Base-by-base conservation (phyloP, 1,140 invertebrate genomes). In the Vanessa tameamea region DNA sequence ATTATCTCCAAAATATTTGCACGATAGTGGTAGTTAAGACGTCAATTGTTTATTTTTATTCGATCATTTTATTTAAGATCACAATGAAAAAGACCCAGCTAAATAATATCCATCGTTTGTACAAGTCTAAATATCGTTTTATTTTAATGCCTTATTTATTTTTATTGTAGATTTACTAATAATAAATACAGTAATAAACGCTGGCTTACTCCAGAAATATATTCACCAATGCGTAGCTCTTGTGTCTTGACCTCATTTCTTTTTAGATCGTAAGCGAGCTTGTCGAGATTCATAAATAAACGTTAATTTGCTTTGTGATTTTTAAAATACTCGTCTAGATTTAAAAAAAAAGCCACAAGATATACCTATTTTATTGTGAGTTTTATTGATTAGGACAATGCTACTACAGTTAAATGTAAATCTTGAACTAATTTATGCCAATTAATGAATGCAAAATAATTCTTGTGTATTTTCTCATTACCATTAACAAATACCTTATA, bases 161-260 rank as follows among this genome's bases (percentile, higher is more conserved):
- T 57, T 61, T 15, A 61, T 37, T 61, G 57, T 70, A 63, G 68
- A 70, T 61, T 70, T 53, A 73, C 66, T 61, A 59, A 43, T 50
- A 66, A 63, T 70, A 48, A 59, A 63, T 48, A 69, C 50, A 37
- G 68, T 48, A 70, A 70, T 70, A 70, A 74, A 68, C 55, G 73
- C 55, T 63, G 77, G 71, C 71, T 74, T 68, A 68, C 47, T 75
- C 77, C 81, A 81, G 77, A 85, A 83, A 87, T 86, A 84, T 81
- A 77, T 78, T 77, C 72, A 79, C 76, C 77, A 77, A 78, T 78
- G 75, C 76, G 75, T 78, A 84, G 74, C 77, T 71, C 64, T 78
- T 78, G 81, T 79, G 77, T 85, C 85, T 89, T 89, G 86, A 87
- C 87, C 86, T 78, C 79, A 84, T 87, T 89, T 87, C 79, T 85